Evolutionary conservation across 2,797 vertebrate genomes (phyloP).

Genomic region (Esox lucius): DNA sequence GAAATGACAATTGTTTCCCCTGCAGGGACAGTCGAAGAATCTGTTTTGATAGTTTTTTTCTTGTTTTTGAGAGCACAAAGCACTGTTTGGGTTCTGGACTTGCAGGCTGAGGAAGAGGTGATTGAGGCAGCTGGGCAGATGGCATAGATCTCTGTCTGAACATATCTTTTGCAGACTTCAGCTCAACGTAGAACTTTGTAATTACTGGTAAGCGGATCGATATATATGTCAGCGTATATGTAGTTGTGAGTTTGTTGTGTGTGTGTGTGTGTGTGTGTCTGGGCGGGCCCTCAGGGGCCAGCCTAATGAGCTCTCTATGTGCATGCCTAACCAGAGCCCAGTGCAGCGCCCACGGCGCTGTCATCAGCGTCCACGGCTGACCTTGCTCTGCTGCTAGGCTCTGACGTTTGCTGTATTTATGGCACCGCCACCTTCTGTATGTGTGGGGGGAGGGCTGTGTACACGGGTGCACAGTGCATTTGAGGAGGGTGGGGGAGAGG

Average conservation of each 20-base stretch:
- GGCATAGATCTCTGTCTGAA: neutral
- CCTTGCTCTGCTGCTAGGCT: slow-evolving; percentile 79
- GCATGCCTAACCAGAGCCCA: slow-evolving; percentile 77
- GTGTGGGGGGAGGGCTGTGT: slow-evolving; percentile 29
- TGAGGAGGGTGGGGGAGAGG: neutral
- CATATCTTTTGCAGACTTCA: neutral
- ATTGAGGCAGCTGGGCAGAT: neutral
- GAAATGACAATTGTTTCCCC: too few species aligned
- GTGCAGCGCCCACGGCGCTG: slow-evolving; percentile 78
- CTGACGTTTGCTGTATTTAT: slow-evolving; percentile 84
- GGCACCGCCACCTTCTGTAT: slow-evolving; percentile 65
- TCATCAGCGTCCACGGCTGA: slow-evolving; percentile 80
- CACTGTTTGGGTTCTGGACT: neutral
- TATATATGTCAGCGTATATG: slow-evolving; percentile 18
- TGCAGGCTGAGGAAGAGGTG: neutral
- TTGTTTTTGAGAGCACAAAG: neutral
- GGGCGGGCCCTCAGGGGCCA: slow-evolving; percentile 72
- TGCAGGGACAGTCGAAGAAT: too few species aligned
- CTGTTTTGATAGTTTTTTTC: too few species aligned
- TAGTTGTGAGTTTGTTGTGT: slow-evolving; percentile 21
- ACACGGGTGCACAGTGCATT: slow-evolving; percentile 16
- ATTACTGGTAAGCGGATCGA: neutral
- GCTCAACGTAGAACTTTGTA: neutral
- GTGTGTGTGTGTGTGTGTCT: slow-evolving; percentile 27
- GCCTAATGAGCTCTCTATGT: slow-evolving; percentile 84